These are phyloP conservation scores for Acrossocheilus fasciatus DNA, from an alignment of 2,797 vertebrate species.

Conservation along the genomic window DNA sequence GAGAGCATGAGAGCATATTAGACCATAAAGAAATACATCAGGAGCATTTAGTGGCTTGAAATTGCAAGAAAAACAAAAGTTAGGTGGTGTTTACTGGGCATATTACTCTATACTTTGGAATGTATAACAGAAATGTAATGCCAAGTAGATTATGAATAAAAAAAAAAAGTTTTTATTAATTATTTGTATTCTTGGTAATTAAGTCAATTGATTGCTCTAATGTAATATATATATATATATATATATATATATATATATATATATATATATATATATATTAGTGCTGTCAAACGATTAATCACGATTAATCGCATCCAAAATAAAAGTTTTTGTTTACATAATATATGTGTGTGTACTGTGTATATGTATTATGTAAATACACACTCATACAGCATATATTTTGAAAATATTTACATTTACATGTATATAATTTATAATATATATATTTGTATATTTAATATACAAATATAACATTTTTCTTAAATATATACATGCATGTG, in stretches of 20 bases:
- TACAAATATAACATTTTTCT: too few species aligned
- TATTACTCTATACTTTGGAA: not conserved
- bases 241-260: not conserved
- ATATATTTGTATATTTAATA: too few species aligned
- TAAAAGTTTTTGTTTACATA: too few species aligned
- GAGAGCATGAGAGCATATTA: not conserved
- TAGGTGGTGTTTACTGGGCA: conserved; percentile 1
- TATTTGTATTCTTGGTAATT: not conserved
- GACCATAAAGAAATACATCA: not conserved
- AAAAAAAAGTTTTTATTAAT: not conserved
- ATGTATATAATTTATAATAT: too few species aligned
- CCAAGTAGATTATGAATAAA: not conserved
- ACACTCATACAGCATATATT: too few species aligned
- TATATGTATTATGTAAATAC: too few species aligned
- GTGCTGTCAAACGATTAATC: too few species aligned
- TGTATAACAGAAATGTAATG: not conserved
- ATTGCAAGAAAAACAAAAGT: too few species aligned
- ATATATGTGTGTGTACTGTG: too few species aligned
- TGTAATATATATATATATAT: not conserved
- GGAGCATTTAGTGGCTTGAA: not conserved
- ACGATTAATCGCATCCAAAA: too few species aligned
- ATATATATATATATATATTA: not conserved
- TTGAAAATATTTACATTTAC: too few species aligned
- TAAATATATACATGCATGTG: too few species aligned
- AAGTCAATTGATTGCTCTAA: not conserved